phyloP scores from a whole-genome alignment of 2,113 vertebrate species.

The Felis catus region DNA sequence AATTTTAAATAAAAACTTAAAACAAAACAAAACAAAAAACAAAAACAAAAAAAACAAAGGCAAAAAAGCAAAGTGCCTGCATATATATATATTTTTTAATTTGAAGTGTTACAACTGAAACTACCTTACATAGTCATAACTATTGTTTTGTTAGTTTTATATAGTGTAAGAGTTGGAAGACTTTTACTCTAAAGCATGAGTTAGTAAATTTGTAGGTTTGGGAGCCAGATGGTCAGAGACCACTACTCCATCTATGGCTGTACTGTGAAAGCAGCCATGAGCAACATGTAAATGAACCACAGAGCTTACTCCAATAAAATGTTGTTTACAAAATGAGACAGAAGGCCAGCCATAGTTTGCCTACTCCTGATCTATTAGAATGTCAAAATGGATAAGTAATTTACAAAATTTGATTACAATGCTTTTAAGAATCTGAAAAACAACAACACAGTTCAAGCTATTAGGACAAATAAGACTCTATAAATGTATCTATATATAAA shows the following conservation, averaged over 20 bases:
- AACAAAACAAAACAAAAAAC: too few relatives aligned
- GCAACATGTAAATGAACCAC: not conserved
- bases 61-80: not conserved
- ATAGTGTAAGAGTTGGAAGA: fast-evolving
- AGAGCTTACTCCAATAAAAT: not conserved
- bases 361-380: conserved; percentile 42
- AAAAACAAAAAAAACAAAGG: too few relatives aligned
- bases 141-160: not conserved
- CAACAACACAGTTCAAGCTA: not conserved
- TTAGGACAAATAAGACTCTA: not conserved
- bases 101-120: not conserved
- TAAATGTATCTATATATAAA: not conserved
- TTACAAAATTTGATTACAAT: not conserved
- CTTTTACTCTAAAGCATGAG: not conserved
- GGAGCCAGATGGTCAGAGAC: not conserved
- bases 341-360: not conserved
- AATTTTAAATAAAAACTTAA: too few relatives aligned
- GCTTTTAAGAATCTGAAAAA: not conserved
- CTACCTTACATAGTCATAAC: not conserved
- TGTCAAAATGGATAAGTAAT: conserved; percentile 24
- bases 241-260: not conserved
- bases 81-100: not conserved
- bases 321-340: not conserved
- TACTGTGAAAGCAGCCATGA: not conserved
- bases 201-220: not conserved